Evolutionary conservation across 2,888 invertebrate species (phyloP), one percentile per base, ranked within the genome.

Genomic region (Allacma fusca): DNA sequence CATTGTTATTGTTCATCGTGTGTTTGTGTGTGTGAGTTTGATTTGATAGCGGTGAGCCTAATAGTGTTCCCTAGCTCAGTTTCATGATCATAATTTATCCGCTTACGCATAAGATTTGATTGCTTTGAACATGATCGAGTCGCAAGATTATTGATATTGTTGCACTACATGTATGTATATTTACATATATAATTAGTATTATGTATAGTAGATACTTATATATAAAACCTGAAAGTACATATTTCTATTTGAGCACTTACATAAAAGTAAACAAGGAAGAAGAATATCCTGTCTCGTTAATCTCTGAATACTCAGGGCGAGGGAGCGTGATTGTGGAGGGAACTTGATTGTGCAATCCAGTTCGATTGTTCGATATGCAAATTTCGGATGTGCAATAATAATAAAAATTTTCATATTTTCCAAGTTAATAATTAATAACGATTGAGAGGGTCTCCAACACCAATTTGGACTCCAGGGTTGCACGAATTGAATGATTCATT

Each of bases 1-100:
- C n/a, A n/a, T 34, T 34, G 34, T 34, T 34, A 7, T 34, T 34
- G 9, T 34, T 34, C 34, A 34, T 34, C 34, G 34, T 34, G 21
- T 62, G 62, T 62, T 1, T 62, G 21, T 62, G 13, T n/a, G n/a
- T 23, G 62, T 62, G 62, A 19, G 26, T n/a, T 24, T 62, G 62
- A 50, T 50, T 62, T 62, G 26, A 24, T 62, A 23, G 62, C 24
- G 26, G 23, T 62, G 62, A 26, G 62, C 13, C 2, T 62, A 62
- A 62, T 62, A 16, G 26, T 62, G n/a, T 24, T 23, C 23, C 26
- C 26, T 9, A 24, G 62, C 62, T 62, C 62, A 62, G n/a, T 62
- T 24, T 62, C 24, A 62, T 62, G 62, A 62, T 62, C 62, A 62
- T 26, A 62, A 62, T 62, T 62, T 62, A 62, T n/a, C n/a, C 23